Percentiles rank a stretch among this genome's conserved stretches.
These are phyloP conservation scores for Epinephelus fuscoguttatus DNA, from an alignment of 2,113 vertebrate genomes.

Conservation along the genomic window DNA sequence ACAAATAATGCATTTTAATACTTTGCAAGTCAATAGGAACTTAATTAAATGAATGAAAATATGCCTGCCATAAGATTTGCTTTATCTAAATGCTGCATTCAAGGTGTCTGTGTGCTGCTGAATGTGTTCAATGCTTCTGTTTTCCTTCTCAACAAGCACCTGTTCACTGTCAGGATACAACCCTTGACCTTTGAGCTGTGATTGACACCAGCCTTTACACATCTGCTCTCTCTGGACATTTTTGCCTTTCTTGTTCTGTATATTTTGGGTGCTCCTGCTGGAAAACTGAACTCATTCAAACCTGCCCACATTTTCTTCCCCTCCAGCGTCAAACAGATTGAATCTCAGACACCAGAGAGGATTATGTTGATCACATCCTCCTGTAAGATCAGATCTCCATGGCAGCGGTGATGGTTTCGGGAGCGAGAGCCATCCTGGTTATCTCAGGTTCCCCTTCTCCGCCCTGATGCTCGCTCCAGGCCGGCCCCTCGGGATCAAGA, in stretches of 20 bases:
- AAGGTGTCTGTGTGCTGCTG: background rate
- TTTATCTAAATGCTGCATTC: background rate
- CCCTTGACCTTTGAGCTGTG: slow-evolving; percentile 62
- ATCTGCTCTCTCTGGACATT: background rate
- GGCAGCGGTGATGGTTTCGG: slow-evolving; percentile 82
- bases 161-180: slow-evolving; percentile 57
- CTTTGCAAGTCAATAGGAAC: background rate
- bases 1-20: background rate
- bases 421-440: slow-evolving; percentile 82
- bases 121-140: slow-evolving; percentile 3
- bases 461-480: slow-evolving; percentile 66
- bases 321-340: background rate
- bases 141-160: slow-evolving; percentile 32
- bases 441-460: slow-evolving; percentile 75
- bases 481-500: slow-evolving; percentile 74
- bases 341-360: slow-evolving; percentile 65
- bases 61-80: background rate
- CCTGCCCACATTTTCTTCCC: background rate
- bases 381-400: slow-evolving; percentile 84
- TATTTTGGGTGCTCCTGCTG: background rate
- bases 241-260: background rate
- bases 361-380: slow-evolving; percentile 85
- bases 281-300: slow-evolving; percentile 15
- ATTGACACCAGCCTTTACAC: slow-evolving; percentile 29
- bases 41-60: background rate